phyloP scores from a whole-genome alignment of 2,113 vertebrate genomes.

The Indri indri region DNA sequence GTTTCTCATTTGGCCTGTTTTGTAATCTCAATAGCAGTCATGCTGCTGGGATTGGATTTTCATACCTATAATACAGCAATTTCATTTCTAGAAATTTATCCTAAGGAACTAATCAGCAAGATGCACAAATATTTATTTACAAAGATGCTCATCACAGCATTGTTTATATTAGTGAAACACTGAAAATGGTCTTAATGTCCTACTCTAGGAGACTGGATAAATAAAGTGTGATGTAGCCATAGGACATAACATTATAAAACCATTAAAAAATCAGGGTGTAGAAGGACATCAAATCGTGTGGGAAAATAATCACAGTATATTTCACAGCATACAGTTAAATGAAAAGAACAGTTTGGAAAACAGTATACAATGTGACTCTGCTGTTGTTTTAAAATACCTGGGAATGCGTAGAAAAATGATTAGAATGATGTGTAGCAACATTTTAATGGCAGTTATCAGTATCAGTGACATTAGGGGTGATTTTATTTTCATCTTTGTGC shows the following conservation, averaged over 20 bases:
- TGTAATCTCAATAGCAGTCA: background rate
- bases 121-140: background rate
- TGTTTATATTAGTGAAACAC: background rate
- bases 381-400: background rate
- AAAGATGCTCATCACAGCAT: background rate
- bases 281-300: background rate
- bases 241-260: background rate
- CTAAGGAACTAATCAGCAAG: background rate
- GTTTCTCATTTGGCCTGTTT: background rate
- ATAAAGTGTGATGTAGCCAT: background rate
- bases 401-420: background rate
- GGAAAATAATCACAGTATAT: background rate
- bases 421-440: background rate
- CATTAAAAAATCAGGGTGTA: background rate
- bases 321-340: slow-evolving; percentile 15
- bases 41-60: background rate
- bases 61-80: background rate
- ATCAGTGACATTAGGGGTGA: background rate
- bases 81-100: slow-evolving; percentile 14
- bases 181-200: background rate
- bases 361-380: background rate
- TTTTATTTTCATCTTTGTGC: background rate
- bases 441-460: background rate
- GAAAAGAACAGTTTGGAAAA: background rate
- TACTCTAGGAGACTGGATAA: background rate